Evolutionary conservation across 1,140 invertebrate species (phyloP).

Genomic region (Pollicipes pollicipes): DNA sequence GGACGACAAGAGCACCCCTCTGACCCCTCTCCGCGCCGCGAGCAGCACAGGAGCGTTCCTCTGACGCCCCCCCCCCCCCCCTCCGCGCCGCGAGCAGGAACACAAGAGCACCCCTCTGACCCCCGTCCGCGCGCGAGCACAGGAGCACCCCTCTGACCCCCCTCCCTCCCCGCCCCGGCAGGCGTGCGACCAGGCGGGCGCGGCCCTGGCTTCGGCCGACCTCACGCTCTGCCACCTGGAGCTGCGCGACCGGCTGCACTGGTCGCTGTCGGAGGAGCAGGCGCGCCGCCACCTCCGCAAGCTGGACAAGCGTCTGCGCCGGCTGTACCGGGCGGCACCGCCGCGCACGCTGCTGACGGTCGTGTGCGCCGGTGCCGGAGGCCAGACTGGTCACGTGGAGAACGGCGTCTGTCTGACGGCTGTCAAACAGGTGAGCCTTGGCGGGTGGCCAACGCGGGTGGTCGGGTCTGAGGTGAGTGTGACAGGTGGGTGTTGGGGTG

Average conservation of each 20-base stretch:
- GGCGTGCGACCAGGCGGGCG: background rate
- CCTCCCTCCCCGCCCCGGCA: background rate
- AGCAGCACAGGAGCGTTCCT: too few species aligned
- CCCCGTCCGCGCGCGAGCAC: too few species aligned
- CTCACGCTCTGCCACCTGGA: background rate
- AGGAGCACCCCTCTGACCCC: too few species aligned
- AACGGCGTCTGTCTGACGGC: background rate
- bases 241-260: background rate
- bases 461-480: too few species aligned
- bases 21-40: too few species aligned
- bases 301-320: background rate
- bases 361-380: background rate
- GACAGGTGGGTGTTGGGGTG: too few species aligned
- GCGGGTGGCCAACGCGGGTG: background rate
- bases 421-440: background rate
- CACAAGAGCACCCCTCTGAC: too few species aligned
- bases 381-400: background rate
- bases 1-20: too few species aligned
- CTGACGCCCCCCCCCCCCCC: too few species aligned
- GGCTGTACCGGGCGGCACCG: slow-evolving; percentile 1
- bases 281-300: background rate
- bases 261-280: background rate
- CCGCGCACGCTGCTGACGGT: background rate
- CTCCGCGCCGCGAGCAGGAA: too few species aligned
- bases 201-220: background rate